Conservation (phyloP, 2,113 vertebrate species). For the Guaruba guarouba region DNA sequence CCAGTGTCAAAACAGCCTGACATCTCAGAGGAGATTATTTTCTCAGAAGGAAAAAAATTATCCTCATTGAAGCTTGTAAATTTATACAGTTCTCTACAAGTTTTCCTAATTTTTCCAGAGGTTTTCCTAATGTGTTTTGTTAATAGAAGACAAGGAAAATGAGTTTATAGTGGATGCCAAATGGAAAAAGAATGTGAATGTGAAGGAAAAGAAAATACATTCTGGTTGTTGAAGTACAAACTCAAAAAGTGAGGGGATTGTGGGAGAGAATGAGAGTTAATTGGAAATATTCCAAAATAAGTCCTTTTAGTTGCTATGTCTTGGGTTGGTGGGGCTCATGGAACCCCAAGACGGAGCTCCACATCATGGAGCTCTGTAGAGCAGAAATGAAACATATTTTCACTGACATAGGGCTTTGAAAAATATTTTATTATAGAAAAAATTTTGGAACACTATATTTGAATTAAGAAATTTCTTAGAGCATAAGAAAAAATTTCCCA, state of each 20-base stretch:
- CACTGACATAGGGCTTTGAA: not conserved
- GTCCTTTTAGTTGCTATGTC: rapidly evolving
- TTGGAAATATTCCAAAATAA: not conserved
- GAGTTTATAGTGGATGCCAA: not conserved
- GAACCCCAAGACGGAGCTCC: too few relatives aligned
- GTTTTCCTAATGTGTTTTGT: not conserved
- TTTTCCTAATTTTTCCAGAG: not conserved
- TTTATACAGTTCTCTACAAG: not conserved
- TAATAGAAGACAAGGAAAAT: not conserved
- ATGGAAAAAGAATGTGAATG: not conserved
- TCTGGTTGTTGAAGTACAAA: not conserved
- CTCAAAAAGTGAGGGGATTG: not conserved
- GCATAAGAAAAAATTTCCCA: not conserved
- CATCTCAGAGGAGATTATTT: not conserved
- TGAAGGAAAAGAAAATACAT: not conserved
- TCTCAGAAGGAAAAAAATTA: not conserved
- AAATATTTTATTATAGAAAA: not conserved
- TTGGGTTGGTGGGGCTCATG: not conserved
- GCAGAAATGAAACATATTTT: not conserved
- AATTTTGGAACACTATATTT: not conserved
- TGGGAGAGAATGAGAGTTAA: not conserved
- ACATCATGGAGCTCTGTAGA: not conserved
- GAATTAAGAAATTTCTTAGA: not conserved
- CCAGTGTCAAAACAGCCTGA: not conserved
- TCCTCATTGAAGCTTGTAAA: not conserved